Conservation (phyloP, 1,140 invertebrate species). For the Physella acuta region DNA sequence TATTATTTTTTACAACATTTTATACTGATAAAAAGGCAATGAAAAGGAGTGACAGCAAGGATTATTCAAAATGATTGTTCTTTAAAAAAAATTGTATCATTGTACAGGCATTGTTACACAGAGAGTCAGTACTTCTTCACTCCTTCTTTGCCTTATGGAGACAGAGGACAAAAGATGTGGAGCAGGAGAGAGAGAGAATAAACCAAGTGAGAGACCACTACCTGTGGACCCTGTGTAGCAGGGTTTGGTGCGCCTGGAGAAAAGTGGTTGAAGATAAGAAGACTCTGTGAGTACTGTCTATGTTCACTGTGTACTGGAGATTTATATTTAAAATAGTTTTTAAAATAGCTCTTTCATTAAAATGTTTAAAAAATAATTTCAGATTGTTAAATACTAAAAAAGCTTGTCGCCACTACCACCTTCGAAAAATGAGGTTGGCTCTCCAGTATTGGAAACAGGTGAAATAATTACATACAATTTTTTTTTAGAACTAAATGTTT, state of each 20-base stretch:
- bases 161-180: neutral
- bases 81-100: neutral
- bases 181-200: neutral
- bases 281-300: neutral
- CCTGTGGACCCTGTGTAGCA: neutral
- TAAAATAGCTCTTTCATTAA: neutral
- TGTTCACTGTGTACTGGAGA: neutral
- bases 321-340: neutral
- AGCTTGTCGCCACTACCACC: neutral
- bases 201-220: neutral
- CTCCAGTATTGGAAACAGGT: neutral
- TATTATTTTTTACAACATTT: neutral
- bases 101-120: constrained; percentile 15
- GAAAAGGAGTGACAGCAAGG: too few species aligned
- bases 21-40: constrained; percentile 8
- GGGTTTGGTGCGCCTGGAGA: neutral
- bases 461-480: neutral
- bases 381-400: constrained; percentile 3
- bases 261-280: constrained; percentile 1
- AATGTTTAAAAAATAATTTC: too few species aligned
- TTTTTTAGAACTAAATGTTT: neutral
- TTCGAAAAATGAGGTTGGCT: neutral
- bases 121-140: constrained; percentile 7
- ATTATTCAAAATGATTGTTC: too few species aligned
- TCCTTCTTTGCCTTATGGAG: constrained; percentile 6